Conservation (phyloP, 1,140 invertebrate species). For the Lepidurus apus region DNA sequence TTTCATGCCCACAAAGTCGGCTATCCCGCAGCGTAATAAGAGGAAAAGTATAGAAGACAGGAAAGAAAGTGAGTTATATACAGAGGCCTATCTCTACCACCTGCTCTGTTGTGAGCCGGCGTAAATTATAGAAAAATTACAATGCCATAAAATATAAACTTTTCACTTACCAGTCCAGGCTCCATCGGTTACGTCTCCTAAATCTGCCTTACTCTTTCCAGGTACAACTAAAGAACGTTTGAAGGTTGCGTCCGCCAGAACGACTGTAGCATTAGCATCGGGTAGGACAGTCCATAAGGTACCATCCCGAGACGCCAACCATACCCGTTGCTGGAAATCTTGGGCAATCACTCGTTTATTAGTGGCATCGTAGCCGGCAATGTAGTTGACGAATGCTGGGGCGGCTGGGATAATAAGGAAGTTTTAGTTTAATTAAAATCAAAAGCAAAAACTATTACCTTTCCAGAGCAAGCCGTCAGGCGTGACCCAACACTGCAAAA, state of each 20-base stretch:
- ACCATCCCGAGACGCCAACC: constrained; percentile 6
- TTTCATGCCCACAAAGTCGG: neutral
- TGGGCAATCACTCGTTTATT: neutral
- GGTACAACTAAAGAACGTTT: neutral
- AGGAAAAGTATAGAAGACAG: neutral
- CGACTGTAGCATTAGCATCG: neutral
- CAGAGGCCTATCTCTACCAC: no score
- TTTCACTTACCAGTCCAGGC: neutral
- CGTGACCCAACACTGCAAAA: neutral
- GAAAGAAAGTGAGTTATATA: neutral
- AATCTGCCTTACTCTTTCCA: neutral
- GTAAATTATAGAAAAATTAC: no score
- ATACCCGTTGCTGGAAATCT: neutral
- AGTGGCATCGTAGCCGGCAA: neutral
- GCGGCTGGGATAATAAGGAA: neutral
- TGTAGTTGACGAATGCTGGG: neutral
- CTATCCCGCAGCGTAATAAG: neutral
- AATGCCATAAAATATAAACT: neutral
- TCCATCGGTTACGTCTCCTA: neutral
- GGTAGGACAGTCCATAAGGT: neutral
- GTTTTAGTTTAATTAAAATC: neutral
- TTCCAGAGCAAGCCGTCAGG: constrained; percentile 1
- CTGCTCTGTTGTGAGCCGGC: no score
- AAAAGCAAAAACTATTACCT: neutral
- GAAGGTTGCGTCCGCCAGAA: neutral